Base-by-base conservation (phyloP, 2,797 vertebrate species). In the Pangasius macronema region DNA sequence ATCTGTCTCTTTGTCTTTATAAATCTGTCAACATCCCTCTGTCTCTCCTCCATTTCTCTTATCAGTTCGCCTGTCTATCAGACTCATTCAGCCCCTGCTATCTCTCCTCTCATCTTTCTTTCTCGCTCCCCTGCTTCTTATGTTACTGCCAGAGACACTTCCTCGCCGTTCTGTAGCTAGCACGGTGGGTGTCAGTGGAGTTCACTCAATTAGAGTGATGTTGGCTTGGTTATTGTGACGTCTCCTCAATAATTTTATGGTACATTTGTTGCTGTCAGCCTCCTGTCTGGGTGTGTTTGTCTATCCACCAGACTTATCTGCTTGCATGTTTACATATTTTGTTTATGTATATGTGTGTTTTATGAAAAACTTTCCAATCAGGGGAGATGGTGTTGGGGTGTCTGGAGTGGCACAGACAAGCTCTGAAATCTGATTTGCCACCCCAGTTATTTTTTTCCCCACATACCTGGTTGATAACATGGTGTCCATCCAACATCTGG, bases 1-100 rank as follows among this genome's bases (percentile, higher is more conserved):
- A 88, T 90, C 90, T 94, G 75, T 87, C 72, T 90, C 67, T 90
- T 85, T 91, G 91, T 93, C 91, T 94, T 89, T 94, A 83, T 68
- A 85, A 84, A 87, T 94, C 93, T 94, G 91, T 94, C 92, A 94
- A 88, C 75, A 68, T 88, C 83, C 85, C 76, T 80, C 83, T 80
- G 81, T 82, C 76, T 79, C 57, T 63, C 61, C 8, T 53, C 30
- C 83, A 77, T 84, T 86, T 89, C 83, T 91, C 82, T 91, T 92
- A 90, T 92, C 88, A 30, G 79, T 84, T 59, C 68, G n/a, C 85
- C 87, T 89, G 79, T 90, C 79, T 87, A 82, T 89, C 85, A 88
- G 84, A 70, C 70, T 88, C 83, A 24, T 77, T 84, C 82, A 82
- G 85, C 72, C 72, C 42, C 70, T 87, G 73, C 82, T 88, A 76